These are phyloP conservation scores for Celastrina argiolus DNA, from an alignment of 2,888 invertebrate species.

Conservation along the genomic window DNA sequence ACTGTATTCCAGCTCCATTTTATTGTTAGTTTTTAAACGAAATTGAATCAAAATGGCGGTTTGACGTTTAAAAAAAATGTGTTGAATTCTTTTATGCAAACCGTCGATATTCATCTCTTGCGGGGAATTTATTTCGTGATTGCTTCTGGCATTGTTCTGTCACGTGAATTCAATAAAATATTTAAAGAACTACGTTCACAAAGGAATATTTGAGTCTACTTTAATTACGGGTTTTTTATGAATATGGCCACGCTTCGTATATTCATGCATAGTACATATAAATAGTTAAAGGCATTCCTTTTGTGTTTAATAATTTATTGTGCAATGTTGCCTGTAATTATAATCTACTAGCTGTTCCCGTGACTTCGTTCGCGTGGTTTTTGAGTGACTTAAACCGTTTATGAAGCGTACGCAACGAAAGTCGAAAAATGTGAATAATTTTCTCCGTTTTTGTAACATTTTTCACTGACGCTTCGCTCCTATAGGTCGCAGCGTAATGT, in stretches of 20 bases:
- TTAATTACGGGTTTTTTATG: neutral
- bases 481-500: too few relatives aligned
- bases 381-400: too few relatives aligned
- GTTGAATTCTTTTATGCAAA: conserved; percentile 8
- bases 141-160: conserved; percentile 11
- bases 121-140: conserved; percentile 16
- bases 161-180: conserved; percentile 15
- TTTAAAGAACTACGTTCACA: neutral
- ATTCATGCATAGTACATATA: neutral
- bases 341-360: too few relatives aligned
- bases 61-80: conserved; percentile 18
- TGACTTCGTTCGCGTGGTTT: too few relatives aligned
- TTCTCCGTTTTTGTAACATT: too few relatives aligned
- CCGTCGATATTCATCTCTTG: conserved; percentile 19
- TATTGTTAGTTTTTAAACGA: conserved; percentile 18
- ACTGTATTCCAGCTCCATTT: neutral
- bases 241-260: neutral
- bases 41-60: conserved; percentile 25
- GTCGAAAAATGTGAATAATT: too few relatives aligned
- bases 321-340: too few relatives aligned
- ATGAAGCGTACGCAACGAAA: too few relatives aligned
- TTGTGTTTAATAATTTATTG: too few relatives aligned
- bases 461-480: too few relatives aligned
- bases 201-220: neutral
- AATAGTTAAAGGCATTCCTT: too few relatives aligned